Base-by-base conservation (phyloP, 2,113 vertebrate genomes). In the Coptodon rendalli region DNA sequence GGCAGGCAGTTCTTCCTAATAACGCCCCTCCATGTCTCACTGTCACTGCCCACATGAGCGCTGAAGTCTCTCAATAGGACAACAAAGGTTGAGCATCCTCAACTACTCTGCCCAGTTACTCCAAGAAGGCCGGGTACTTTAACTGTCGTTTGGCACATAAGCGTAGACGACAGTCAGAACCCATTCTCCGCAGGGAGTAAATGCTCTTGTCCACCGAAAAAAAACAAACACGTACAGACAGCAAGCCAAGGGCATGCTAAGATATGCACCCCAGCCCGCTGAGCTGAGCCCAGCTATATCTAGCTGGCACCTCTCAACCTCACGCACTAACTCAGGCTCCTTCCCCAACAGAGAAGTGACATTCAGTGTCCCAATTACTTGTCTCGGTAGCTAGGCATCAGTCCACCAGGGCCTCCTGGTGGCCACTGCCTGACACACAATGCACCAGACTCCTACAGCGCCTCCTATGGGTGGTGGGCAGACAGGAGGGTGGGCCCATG, bases 211-310 rank as follows among this genome's bases (percentile, higher is more conserved):
- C 17, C 17, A 52, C 50, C 3, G 3, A 52, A n/a, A 52, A 9
- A 52, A 2, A 2, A 0, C 5, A 22, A 22, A 2, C 17, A 52
- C 1, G 9, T 52, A 52, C 50, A 52, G 50, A 52, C 50, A 52
- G 17, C 8, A 52, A 52, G 50, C 50, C 50, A 52, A 52, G 50
- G 17, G 50, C 50, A 52, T 52, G 17, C 8, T 52, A 5, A 52
- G 50, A 52, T 17, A 52, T 9, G 9, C 50, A 52, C 50, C 9
- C 17, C 17, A 52, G 50, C 50, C 50, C 8, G 5, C 9, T n/a
- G 50, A 52, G 19, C 50, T 52, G 50, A 52, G 50, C 50, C n/a
- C 3, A 52, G 50, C 19, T 52, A 52, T 52, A 52, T 52, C 19
- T 52, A 52, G 19, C 50, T n/a, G 19, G 50, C n/a, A 52, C 50